Evolutionary conservation across 2,797 vertebrate genomes (phyloP).

Genomic region (Thripadectes ignobilis): DNA sequence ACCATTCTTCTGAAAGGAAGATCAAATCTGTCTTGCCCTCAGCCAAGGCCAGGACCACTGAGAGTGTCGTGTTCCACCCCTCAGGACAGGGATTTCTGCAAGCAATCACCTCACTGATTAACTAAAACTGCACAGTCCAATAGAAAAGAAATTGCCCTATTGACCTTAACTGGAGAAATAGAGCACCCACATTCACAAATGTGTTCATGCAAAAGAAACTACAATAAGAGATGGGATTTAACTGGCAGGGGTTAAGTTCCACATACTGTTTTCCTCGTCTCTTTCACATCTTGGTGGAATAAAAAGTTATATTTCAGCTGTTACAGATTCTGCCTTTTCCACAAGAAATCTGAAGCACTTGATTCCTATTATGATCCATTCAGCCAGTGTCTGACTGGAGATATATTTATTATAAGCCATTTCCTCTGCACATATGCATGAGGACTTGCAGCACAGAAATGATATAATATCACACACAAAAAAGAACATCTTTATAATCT

Average conservation of each 20-base stretch:
- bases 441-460: neutral
- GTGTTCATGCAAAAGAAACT: neutral
- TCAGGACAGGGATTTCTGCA: neutral
- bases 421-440: neutral
- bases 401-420: accelerated
- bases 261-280: neutral
- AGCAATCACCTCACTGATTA: neutral
- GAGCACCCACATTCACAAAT: neutral
- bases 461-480: neutral
- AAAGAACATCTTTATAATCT: neutral
- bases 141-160: neutral
- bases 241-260: neutral
- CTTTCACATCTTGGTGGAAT: neutral
- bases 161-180: neutral
- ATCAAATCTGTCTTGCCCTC: neutral
- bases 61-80: neutral
- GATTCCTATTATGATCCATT: neutral
- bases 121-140: neutral
- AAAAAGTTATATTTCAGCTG: neutral
- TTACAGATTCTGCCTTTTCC: neutral
- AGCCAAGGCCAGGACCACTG: neutral
- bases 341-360: neutral
- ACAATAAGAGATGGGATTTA: neutral
- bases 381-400: neutral
- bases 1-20: neutral